Conservation (phyloP, 2,888 invertebrate genomes). For the Neoaliturus tenellus region DNA sequence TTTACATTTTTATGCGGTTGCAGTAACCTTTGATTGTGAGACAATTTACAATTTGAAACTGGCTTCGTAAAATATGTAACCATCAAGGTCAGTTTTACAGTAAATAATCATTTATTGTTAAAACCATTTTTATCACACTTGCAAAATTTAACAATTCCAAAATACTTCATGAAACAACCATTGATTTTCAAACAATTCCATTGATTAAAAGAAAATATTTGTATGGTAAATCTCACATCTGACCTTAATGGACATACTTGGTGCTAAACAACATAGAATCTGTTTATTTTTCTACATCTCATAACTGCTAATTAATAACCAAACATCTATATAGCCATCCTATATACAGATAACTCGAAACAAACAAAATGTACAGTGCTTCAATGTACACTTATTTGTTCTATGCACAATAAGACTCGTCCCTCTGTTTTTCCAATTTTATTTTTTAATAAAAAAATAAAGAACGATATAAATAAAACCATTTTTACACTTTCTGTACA, state of each 20-base stretch:
- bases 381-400: constrained; percentile 49
- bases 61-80: background rate
- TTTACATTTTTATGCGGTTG: background rate
- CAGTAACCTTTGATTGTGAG: constrained; percentile 9
- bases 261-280: constrained; percentile 7
- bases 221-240: background rate
- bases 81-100: constrained; percentile 14
- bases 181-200: background rate
- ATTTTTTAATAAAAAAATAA: constrained; percentile 50
- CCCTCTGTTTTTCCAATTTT: constrained; percentile 42
- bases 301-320: background rate
- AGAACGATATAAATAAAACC: constrained; percentile 49
- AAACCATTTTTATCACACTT: background rate
- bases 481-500: constrained; percentile 49
- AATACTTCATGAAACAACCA: background rate
- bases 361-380: constrained; percentile 41
- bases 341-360: constrained; percentile 24
- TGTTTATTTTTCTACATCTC: constrained; percentile 23
- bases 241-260: constrained; percentile 3
- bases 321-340: constrained; percentile 10
- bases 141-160: background rate
- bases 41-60: constrained; percentile 10
- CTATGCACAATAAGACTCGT: constrained; percentile 41
- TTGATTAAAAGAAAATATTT: too few species aligned
- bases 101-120: background rate